Base-by-base conservation (phyloP, 2,113 vertebrate species). In the Ptyas mucosa region DNA sequence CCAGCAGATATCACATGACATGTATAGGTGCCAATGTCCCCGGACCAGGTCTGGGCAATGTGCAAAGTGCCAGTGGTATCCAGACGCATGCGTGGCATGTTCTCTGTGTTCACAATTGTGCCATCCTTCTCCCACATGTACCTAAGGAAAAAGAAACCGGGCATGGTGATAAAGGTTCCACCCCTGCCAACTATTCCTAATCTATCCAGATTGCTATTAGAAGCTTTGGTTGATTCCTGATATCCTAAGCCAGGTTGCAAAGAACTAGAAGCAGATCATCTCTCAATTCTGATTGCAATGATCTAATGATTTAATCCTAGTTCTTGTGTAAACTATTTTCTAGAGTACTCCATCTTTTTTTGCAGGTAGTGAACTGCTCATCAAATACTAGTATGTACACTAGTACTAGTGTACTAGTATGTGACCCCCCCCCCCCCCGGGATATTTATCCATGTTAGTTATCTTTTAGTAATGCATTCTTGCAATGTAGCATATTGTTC, bases 1-100 rank as follows among this genome's bases (percentile, higher is more conserved):
- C 99, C 99, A 0, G 98, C 98, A 0, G 99, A 99, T 34, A 98
- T 96, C 94, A 99, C 99, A 5, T 98, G 97, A 97, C 99, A 99
- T 58, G 98, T 99, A 97, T 99, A 99, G 0, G 98, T 99, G 94
- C 99, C 99, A 0, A 99, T 99, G 97, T 99, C 99, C 0, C 99
- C 99, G 0, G 99, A 99, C 99, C 99, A 99, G 1, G 99, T 99
- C 95, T 99, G 99, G n/a, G 99, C 98, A 97, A 99, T 99, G 97
- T 99, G 98, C 92, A 99, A 98, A 18, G 99, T 98, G 90, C 99
- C 99, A 0, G 96, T 97, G 4, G 95, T 95, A 0, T 99, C 99
- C 96, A 99, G 96, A 0, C 98, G 98, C 96, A 99, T 95, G 81
- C 99, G 98, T 0, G 98, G 98, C 81, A 97, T 96, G 1, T 96